Base-by-base conservation (phyloP, 1,140 invertebrate genomes). In the Thalassaphorura encarpata region DNA sequence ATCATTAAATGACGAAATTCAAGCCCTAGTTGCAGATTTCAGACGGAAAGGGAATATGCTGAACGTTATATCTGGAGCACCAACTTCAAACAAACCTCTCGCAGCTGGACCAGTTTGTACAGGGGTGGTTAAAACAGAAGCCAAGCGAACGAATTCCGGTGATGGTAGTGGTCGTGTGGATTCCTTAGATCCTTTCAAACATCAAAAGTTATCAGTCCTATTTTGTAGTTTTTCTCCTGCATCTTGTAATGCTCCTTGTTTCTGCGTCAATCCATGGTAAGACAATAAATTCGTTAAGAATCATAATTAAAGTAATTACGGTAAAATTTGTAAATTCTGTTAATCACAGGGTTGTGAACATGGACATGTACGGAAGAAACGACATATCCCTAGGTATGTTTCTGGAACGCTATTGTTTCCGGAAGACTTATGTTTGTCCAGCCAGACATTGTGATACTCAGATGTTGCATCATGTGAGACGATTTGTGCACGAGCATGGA, bases 341-440 rank as follows among this genome's bases (percentile, higher is more conserved):
- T 56, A 66, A 47, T 66, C 70, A 36, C 66, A 85, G 85, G 82
- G 79, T 92, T 19, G 82, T 93, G 0, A 83, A 83, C 46, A 98
- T 98, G 89, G 87, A 94, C 61, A 87, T 95, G 70, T 97, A 98
- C 71, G 90, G 89, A 0, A 76, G 80, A 18, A 89, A 94, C 67
- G 96, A 99, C 69, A 95, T 97, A 56, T 85, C 93, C 3, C 70
- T 99, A 3, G 96, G 94, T 39, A 84, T 83, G 58, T 99, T 98
- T 71, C 73, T 99, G 2, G 88, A 95, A 70, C 78, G 85, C 46
- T 96, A 94, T 69, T 97, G 93, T 71, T 89, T 94, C 67, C 80
- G 84, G 57, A 75, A 78, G 16, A 80, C 84, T 1, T 93, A 91
- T 68, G 80, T 80, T 28, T 98, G 95, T 69, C 85, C 86, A 0